Base-by-base conservation (phyloP, 1,140 invertebrate species). In the Panonychus citri region DNA sequence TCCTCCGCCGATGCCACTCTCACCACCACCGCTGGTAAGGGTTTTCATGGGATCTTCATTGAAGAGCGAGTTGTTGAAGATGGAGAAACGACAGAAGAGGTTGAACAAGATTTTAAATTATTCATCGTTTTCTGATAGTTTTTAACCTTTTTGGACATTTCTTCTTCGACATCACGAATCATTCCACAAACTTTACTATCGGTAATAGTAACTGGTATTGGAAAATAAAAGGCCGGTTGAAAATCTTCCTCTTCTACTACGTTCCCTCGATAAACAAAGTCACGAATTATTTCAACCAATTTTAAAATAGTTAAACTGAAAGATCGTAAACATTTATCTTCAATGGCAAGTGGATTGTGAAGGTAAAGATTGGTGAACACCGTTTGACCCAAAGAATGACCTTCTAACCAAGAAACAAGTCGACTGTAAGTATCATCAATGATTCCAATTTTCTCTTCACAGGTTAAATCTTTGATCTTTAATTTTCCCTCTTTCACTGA, bases 321-420 rank as follows among this genome's bases (percentile, higher is more conserved):
- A 13, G 82, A 81, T 68, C 81, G 83, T 34, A 96, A 70, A 34
- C 78, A 75, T 66, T 80, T 81, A 66, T 94, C 86, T 63, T 80
- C 73, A 60, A 96, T 87, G 13, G 78, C 70, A 63, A 81, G 76
- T 7, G 90, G 88, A 62, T 89, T 81, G 70, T 96, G 90, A 37
- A 96, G 71, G 66, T 94, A 96, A 28, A 96, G 75, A 71, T 95
- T 95, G 12, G 88, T 96, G 65, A 96, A 95, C 13, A 97, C 81
- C 21, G 93, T 96, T 73, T 96, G 90, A 28, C 88, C 90, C 60
- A 95, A 74, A 15, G 89, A 96, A 67, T 93, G 86, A 0, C 89
- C 88, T 70, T 93, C 86, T 17, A 94, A 68, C 87, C 88, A 94
- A 0, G 86, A 88, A 1, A 73, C 87, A 62, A 96, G 75, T 68